Conservation (phyloP, 2,113 vertebrate species). For the Pica pica region DNA sequence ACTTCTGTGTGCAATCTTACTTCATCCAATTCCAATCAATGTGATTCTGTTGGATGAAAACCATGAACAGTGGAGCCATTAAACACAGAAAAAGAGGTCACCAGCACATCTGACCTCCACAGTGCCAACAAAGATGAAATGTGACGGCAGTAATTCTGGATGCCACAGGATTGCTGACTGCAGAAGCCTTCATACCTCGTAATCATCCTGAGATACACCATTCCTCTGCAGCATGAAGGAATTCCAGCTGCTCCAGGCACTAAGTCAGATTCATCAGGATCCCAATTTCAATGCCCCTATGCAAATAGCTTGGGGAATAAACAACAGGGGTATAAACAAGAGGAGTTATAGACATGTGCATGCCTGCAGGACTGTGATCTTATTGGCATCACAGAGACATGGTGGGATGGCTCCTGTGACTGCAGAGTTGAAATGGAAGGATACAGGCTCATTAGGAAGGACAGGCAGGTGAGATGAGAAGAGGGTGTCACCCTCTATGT, state of each 20-base stretch:
- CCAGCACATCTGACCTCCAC: neutral
- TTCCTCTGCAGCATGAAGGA: neutral
- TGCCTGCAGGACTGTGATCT: neutral
- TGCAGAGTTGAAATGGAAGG: neutral
- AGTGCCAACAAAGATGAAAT: neutral
- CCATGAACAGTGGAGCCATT: neutral
- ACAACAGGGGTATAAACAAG: neutral
- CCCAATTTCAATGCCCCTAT: neutral
- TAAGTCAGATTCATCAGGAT: neutral
- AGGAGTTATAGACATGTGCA: rapidly evolving
- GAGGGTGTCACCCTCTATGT: neutral
- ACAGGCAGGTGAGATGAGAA: neutral
- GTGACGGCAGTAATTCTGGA: neutral
- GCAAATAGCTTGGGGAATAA: neutral
- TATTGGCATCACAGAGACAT: neutral
- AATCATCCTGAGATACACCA: neutral
- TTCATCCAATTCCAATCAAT: neutral
- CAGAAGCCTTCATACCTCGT: neutral
- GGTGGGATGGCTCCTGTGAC: neutral
- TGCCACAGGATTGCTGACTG: neutral
- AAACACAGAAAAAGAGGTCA: neutral
- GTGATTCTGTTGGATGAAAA: conserved; percentile 22
- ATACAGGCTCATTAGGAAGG: neutral
- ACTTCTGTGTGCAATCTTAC: neutral
- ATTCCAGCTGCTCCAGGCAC: neutral